A percentile compares a stretch with the other conserved stretches of the same genome.
Evolutionary conservation across 2,797 vertebrate species (phyloP).

Genomic region (Syngnathus rostellatus): DNA sequence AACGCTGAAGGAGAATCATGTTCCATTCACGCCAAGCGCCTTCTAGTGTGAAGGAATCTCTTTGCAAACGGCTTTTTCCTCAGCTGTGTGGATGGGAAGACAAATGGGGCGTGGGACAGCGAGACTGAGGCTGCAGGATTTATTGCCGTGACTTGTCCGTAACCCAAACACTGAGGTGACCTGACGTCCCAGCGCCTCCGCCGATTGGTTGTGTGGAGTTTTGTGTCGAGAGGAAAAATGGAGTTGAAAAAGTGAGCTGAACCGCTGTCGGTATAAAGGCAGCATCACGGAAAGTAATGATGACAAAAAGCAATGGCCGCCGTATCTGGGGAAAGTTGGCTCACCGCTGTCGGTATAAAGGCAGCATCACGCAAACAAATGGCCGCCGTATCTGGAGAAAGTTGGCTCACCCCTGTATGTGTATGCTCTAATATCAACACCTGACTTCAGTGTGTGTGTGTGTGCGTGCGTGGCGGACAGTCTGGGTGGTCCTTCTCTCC

Average conservation of each 20-base stretch:
- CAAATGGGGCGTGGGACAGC: slow-evolving; percentile 56
- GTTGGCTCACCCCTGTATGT: neutral
- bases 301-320: no score
- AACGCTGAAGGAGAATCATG: slow-evolving; percentile 58
- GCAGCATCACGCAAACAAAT: no score
- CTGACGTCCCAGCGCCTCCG: neutral
- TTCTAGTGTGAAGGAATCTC: slow-evolving; percentile 70
- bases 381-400: no score
- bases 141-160: slow-evolving; percentile 14
- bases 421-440: slow-evolving; percentile 45
- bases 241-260: no score
- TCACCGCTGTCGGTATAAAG: no score
- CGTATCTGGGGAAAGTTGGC: no score
- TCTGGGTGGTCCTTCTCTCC: slow-evolving; percentile 61
- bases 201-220: neutral
- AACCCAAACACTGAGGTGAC: neutral
- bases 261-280: no score
- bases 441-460: slow-evolving; percentile 28
- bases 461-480: slow-evolving; percentile 23
- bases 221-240: neutral
- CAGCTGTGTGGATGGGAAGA: slow-evolving; percentile 46
- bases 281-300: no score
- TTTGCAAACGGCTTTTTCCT: slow-evolving; percentile 47
- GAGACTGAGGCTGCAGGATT: slow-evolving; percentile 22
- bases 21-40: slow-evolving; percentile 61